Base-by-base conservation (phyloP, 2,113 vertebrate genomes). In the Apaloderma vittatum region DNA sequence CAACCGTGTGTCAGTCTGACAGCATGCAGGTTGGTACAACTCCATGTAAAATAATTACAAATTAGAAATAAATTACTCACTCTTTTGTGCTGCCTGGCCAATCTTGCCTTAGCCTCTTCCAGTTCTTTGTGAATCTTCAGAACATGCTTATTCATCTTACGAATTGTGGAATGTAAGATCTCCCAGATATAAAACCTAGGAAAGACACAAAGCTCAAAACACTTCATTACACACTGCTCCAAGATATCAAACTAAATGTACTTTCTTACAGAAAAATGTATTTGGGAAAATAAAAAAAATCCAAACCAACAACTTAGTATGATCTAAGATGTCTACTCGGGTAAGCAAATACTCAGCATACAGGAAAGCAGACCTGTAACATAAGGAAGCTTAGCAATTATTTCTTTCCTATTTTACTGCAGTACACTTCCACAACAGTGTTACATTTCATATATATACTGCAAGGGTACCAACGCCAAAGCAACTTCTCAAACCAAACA, bases 91-190 rank as follows among this genome's bases (percentile, higher is more conserved):
- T 99, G 99, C 80, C 99, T 99, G 96, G 99, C 99, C 82, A 99
- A 97, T 87, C 99, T 99, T 93, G 99, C 99, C 97, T 99, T 99
- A 52, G 99, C 98, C 94, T 99, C 99, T 93, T 99, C 99, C 81
- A 99, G 97, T 88, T 99, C 99, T 88, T 99, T 99, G 96, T 99
- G 99, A 95, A 99, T 99, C 98, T 99, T 99, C 97, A 99, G 98
- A 85, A 99, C 99, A 7, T 99, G 99, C 90, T 99, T 99, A 98
- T 99, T 99, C 99, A 99, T 99, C 97, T 99, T 99, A 36, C 99
- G 98, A 94, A 99, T 99, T 65, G 99, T 99, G 19, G 99, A 99
- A 95, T 99, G 99, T 58, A 99, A 97, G 84, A 99, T 99, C 98
- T 99, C 99, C 99, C 99, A 99, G 66, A 99, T 97, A 85, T 99